phyloP scores from a whole-genome alignment of 2,113 vertebrate genomes.

The Pelodiscus sinensis region DNA sequence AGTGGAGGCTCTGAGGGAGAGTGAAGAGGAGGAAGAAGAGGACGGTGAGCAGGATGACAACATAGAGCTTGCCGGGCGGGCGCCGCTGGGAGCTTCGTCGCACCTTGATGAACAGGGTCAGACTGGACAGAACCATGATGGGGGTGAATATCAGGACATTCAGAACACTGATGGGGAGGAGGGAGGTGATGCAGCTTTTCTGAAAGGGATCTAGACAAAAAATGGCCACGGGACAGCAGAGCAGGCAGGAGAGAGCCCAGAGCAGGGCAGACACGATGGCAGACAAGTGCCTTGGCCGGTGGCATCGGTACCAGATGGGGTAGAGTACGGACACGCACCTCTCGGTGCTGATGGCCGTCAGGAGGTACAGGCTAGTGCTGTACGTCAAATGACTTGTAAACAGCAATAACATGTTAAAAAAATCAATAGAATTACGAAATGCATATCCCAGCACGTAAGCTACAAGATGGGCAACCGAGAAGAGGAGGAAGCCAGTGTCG shows the following conservation, averaged over 20 bases:
- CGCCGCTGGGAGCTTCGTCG: background rate
- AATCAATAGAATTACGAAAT: too few relatives aligned
- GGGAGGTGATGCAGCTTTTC: background rate
- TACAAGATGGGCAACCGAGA: background rate
- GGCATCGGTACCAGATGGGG: constrained; percentile 15
- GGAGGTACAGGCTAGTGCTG: background rate
- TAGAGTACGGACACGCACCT: constrained; percentile 10
- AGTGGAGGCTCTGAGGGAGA: constrained; percentile 18
- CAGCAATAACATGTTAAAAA: too few relatives aligned
- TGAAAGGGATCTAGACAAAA: too few relatives aligned
- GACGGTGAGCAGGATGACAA: constrained; percentile 15
- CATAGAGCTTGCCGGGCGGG: background rate
- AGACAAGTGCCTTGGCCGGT: background rate
- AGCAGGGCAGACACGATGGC: background rate
- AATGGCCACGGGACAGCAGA: too few relatives aligned
- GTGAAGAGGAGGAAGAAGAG: constrained; percentile 8
- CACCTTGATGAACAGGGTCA: constrained; percentile 6
- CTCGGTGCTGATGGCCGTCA: constrained; percentile 17
- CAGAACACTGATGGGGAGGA: background rate
- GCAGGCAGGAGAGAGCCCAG: background rate
- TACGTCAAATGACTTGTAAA: too few relatives aligned
- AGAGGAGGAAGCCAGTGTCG: background rate
- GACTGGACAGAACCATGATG: constrained; percentile 15
- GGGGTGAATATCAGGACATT: constrained; percentile 8
- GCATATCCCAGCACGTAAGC: background rate